Base-by-base conservation (phyloP, 37 sponge, comb jelly and placozoan genomes). In the Halichondria panicea region DNA sequence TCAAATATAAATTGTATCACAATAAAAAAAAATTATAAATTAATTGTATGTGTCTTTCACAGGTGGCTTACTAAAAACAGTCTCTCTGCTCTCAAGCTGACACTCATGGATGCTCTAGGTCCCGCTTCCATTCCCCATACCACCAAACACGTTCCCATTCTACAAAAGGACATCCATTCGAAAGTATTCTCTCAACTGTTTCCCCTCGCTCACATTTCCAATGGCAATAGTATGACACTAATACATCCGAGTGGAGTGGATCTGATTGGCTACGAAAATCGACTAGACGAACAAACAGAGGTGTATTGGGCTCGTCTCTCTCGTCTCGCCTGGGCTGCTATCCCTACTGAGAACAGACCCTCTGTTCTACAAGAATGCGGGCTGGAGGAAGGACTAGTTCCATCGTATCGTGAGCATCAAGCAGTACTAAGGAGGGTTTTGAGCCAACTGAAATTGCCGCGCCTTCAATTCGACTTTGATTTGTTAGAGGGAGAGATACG, bases 91-190 rank as follows among this genome's bases (percentile, higher is more conserved):
- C 82, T 78, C 27, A 81, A 76, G 28, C 84, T 93, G 21, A 85
- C 79, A 12, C 89, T 89, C 15, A 84, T 93, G 83, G 94, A 93
- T 66, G 89, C 94, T 28, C 70, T 85, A 30, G 94, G 82, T 1
- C 87, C 94, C 1, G 53, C 87, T 25, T 66, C 81, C 41, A 64
- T 85, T 19, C 85, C 82, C 12, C 83, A 82, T 50, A 72, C 72
- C 24, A 72, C 93, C 52, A 74, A 72, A 54, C 81, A 80, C 58
- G 67, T 84, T 19, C 84, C 79, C 7, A 36, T 87, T 4, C 55
- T 79, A 3, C 66, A 79, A 43, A 88, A 85, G 61, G 56, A 69
- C 11, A 83, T 85, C 55, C 70, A 77, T 22, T 70, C 76, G 24
- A 85, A 81, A 46, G 85, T 88, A 41, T 43, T 76, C 59, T 32